Evolutionary conservation across 2,797 vertebrate genomes (phyloP).

Genomic region (Graptemys geographica): DNA sequence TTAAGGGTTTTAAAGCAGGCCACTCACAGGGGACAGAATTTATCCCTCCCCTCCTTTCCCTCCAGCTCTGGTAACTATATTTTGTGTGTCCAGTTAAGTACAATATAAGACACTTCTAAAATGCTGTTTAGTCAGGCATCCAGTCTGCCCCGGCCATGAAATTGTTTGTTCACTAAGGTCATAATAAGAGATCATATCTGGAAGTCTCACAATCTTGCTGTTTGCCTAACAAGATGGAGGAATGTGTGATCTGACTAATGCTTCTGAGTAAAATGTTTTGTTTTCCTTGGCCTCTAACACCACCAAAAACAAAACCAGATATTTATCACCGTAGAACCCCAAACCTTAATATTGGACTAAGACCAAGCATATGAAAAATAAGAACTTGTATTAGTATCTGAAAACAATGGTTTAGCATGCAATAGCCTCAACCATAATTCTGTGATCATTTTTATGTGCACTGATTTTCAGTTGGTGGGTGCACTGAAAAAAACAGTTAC

Average conservation of each 20-base stretch:
- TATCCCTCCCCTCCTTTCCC: background rate
- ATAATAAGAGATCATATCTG: background rate
- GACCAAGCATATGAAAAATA: background rate
- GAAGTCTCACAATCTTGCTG: background rate
- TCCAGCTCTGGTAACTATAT: background rate
- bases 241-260: background rate
- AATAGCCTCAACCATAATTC: background rate
- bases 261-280: background rate
- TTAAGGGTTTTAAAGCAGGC: background rate
- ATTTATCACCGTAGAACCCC: background rate
- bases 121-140: background rate
- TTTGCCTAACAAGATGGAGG: background rate
- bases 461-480: background rate
- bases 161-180: constrained; percentile 43
- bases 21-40: background rate
- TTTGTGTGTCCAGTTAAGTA: constrained; percentile 15
- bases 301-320: background rate
- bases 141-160: background rate
- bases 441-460: background rate
- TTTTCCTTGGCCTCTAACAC: background rate
- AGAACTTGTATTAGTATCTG: background rate
- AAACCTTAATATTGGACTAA: background rate
- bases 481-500: background rate
- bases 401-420: background rate
- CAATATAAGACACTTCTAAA: background rate